Percentiles rank a stretch among this genome's conserved stretches.
Conservation (phyloP, 1,140 invertebrate genomes). For the Stratiolaelaps scimitus region DNA sequence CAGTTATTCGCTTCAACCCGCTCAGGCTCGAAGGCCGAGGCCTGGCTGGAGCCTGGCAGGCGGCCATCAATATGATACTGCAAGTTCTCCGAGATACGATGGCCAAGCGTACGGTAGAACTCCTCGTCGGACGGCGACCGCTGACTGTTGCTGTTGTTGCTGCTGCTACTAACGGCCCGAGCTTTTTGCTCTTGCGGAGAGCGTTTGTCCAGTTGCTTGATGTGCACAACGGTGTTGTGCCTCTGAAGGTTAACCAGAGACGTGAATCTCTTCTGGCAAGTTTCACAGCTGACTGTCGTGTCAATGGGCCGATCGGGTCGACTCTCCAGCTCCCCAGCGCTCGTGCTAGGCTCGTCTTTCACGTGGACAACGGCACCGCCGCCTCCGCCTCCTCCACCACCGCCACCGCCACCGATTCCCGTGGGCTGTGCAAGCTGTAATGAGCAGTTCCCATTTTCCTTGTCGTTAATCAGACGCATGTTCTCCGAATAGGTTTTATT, state of each 20-base stretch:
- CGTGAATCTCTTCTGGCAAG: constrained; percentile 3
- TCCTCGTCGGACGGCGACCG: constrained; percentile 41
- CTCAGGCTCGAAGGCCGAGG: constrained; percentile 22
- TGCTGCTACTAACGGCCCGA: too few relatives aligned
- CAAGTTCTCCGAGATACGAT: constrained; percentile 53
- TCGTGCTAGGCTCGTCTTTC: background rate
- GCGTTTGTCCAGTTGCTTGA: constrained; percentile 18
- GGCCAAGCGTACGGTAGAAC: constrained; percentile 50
- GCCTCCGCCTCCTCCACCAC: too few relatives aligned
- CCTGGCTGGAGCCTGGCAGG: constrained; percentile 37
- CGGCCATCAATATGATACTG: constrained; percentile 53
- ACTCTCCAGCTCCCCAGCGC: background rate
- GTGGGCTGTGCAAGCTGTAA: too few relatives aligned
- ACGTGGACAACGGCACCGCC: background rate
- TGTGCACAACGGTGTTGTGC: constrained; percentile 23
- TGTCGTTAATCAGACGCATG: constrained; percentile 9
- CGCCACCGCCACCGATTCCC: too few relatives aligned
- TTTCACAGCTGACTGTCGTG: constrained; percentile 21
- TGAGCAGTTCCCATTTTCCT: background rate
- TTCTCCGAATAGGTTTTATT: constrained; percentile 22
- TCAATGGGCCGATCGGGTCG: background rate
- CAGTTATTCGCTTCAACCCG: constrained; percentile 23
- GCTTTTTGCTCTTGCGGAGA: constrained; percentile 15
- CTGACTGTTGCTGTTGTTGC: background rate
- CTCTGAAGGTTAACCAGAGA: constrained; percentile 17